Conservation (phyloP, 2,797 vertebrate genomes). For the Gymnothorax javanicus region DNA sequence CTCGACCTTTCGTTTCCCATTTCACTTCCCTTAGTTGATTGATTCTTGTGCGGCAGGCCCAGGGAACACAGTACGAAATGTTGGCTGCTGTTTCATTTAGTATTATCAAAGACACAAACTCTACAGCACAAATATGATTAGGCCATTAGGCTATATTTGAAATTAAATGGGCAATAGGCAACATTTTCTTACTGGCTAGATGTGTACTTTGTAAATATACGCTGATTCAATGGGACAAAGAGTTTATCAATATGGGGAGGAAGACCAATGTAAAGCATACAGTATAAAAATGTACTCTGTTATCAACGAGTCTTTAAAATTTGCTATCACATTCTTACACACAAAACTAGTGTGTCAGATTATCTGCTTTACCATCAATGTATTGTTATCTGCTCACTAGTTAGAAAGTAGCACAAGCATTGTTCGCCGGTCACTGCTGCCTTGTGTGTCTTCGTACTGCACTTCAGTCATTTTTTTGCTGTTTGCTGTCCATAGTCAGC, state of each 20-base stretch:
- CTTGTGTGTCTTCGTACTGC: background rate
- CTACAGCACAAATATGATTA: background rate
- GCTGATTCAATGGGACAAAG: background rate
- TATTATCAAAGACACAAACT: background rate
- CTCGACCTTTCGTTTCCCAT: conserved; percentile 7
- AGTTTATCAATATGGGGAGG: background rate
- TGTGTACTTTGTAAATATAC: background rate
- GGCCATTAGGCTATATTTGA: background rate
- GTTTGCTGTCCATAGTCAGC: background rate
- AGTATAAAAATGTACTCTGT: background rate
- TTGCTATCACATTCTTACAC: background rate
- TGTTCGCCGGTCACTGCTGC: background rate
- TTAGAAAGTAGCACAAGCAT: background rate
- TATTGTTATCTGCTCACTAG: background rate
- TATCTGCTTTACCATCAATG: background rate
- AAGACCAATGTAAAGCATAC: background rate
- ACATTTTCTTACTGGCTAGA: background rate
- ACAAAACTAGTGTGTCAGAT: background rate
- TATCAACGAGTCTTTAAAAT: background rate
- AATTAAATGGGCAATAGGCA: background rate
- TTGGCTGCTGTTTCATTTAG: background rate
- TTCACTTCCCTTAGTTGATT: background rate
- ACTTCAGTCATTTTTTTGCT: background rate
- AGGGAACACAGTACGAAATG: background rate
- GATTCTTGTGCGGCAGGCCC: background rate